Evolutionary conservation across 2,113 vertebrate species (phyloP).

Genomic region (Morone chrysops): DNA sequence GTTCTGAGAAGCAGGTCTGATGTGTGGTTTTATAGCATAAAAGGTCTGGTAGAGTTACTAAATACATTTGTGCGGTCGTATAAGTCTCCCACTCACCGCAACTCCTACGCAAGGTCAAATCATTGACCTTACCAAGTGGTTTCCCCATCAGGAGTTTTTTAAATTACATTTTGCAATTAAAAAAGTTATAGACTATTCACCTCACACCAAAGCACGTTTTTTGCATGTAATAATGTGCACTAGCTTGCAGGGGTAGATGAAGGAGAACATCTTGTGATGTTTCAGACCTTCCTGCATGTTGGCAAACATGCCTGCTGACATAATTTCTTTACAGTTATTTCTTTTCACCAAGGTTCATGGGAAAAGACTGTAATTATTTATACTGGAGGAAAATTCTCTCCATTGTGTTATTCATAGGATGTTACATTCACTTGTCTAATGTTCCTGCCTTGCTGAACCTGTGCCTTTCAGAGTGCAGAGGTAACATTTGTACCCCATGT

Average conservation of each 20-base stretch:
- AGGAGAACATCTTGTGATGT: neutral
- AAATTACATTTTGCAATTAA: slow-evolving; percentile 14
- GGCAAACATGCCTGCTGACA: neutral
- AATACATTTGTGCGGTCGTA: slow-evolving; percentile 6
- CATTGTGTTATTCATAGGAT: slow-evolving; percentile 14
- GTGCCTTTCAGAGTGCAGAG: neutral
- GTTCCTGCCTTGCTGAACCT: slow-evolving; percentile 26
- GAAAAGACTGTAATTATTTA: neutral
- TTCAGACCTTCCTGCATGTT: slow-evolving; percentile 3
- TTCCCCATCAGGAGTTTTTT: slow-evolving; percentile 1
- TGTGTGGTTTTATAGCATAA: neutral
- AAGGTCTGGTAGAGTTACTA: neutral
- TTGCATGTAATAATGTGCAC: neutral
- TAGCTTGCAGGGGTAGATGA: neutral
- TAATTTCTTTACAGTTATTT: neutral
- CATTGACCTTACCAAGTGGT: neutral
- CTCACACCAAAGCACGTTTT: slow-evolving; percentile 15
- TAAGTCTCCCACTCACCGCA: slow-evolving; percentile 23
- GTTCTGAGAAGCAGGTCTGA: too few species aligned
- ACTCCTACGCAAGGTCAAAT: slow-evolving; percentile 6
- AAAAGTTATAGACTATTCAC: neutral
- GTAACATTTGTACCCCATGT: neutral
- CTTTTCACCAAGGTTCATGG: neutral
- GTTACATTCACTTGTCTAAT: neutral
- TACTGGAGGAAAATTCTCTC: neutral